Conservation (phyloP, 2,113 vertebrate genomes). For the Cebidichthys violaceus region DNA sequence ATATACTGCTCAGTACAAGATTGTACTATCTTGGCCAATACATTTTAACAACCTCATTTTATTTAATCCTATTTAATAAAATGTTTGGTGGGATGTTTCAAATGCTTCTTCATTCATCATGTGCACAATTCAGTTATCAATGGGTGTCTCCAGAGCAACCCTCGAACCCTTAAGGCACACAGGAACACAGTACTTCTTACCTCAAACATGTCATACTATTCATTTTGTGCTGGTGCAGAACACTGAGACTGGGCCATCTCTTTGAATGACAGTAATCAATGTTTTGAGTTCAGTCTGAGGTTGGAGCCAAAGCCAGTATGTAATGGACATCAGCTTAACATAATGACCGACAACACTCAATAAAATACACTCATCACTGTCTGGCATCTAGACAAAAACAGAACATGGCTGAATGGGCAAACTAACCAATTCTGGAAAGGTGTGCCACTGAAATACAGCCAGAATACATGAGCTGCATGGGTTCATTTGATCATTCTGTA, state of each 20-base stretch:
- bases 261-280: constrained; percentile 60
- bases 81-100: not conserved
- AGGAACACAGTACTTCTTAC: not conserved
- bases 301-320: constrained; percentile 35
- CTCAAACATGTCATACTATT: constrained; percentile 8
- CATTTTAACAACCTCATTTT: not conserved
- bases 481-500: constrained; percentile 25
- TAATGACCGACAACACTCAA: constrained; percentile 52
- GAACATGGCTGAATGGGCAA: constrained; percentile 47
- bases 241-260: constrained; percentile 18
- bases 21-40: not conserved
- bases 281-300: constrained; percentile 33
- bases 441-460: constrained; percentile 27
- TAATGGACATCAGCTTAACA: constrained; percentile 64
- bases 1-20: not conserved
- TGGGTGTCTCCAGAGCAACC: not conserved
- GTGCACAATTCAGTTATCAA: not conserved
- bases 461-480: constrained; percentile 13
- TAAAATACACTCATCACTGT: constrained; percentile 52
- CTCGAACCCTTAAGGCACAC: not conserved
- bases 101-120: no score
- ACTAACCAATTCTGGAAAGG: constrained; percentile 37
- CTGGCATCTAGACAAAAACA: constrained; percentile 45
- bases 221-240: constrained; percentile 12
- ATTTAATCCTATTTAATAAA: not conserved